These are phyloP conservation scores for Sebastes diaconus DNA, from an alignment of 2,797 vertebrate genomes.

Conservation along the genomic window DNA sequence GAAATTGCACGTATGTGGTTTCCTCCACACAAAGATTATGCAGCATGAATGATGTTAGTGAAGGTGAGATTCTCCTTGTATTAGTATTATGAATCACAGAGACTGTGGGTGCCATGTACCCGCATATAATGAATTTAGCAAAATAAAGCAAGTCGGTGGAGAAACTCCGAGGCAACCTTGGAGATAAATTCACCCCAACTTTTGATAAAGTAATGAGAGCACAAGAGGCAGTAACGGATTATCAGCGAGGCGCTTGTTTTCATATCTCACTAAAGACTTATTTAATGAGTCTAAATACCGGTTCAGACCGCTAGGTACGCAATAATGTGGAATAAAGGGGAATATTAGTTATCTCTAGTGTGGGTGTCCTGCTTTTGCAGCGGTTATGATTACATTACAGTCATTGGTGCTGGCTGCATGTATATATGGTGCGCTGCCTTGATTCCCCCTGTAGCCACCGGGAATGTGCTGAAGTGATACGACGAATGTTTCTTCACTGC, in stretches of 20 bases:
- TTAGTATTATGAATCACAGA: slow-evolving; percentile 50
- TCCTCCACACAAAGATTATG: slow-evolving; percentile 55
- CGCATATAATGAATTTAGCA: slow-evolving; percentile 51
- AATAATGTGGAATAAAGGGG: slow-evolving; percentile 48
- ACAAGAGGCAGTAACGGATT: slow-evolving; percentile 56
- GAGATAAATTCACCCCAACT: slow-evolving; percentile 60
- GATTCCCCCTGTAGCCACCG: slow-evolving; percentile 46
- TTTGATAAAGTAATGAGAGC: slow-evolving; percentile 64
- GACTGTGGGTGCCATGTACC: slow-evolving; percentile 28
- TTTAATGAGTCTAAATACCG: slow-evolving; percentile 54
- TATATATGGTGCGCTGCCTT: slow-evolving; percentile 22
- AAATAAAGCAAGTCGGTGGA: slow-evolving; percentile 52
- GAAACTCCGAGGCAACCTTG: slow-evolving; percentile 58
- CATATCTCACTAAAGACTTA: slow-evolving; percentile 49
- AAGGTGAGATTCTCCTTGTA: slow-evolving; percentile 67
- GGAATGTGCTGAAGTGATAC: slow-evolving; percentile 65
- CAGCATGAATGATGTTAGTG: slow-evolving; percentile 58
- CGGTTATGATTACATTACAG: slow-evolving; percentile 44
- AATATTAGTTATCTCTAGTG: slow-evolving; percentile 51
- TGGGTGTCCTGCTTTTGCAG: slow-evolving; percentile 48
- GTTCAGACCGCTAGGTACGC: slow-evolving; percentile 16
- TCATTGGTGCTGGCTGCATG: slow-evolving; percentile 29
- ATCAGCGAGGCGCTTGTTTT: slow-evolving; percentile 52
- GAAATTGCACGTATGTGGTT: slow-evolving; percentile 66
- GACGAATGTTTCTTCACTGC: slow-evolving; percentile 64